Evolutionary conservation across 2,113 vertebrate genomes (phyloP), one percentile per base, ranked within the genome.

Genomic region (Microcebus griseorufus): DNA sequence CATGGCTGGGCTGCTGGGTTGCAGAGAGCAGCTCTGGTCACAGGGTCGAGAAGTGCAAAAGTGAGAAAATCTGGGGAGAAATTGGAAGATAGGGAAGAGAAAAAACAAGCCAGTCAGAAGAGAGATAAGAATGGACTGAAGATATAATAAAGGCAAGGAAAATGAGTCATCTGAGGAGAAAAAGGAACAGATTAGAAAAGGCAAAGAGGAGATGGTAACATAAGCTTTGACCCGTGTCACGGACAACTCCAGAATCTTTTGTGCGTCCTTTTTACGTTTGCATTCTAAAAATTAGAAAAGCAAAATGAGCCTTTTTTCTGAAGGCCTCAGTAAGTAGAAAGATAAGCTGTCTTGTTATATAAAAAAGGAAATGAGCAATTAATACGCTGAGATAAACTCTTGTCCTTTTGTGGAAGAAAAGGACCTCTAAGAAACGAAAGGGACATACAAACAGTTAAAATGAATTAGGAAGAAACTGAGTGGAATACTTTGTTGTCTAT

Each of bases 361-460:
- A 69, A 73, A 83, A 95, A 96, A 92, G 70, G 37, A 87, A 93
- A 72, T 22, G 7, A 91, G 8, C 78, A 83, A 65, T 94, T 95
- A 90, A 34, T 64, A 37, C 53, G 17, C 20, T 79, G 45, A 96
- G 51, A 34, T 72, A 90, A 75, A 16, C 4, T 67, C 32, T 81
- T 29, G 64, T 79, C 45, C 51, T 95, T 98, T 62, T 73, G 53
- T 85, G 83, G 64, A 75, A 95, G 29, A 90, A 85, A 55, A 94
- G 42, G 48, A 92, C 42, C 22, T 72, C 58, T 96, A 48, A 65
- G 84, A 78, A 92, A 97, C 88, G 87, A 91, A 81, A 91, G 53
- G 67, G 29, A 53, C 3, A 10, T 60, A 81, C 53, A 95, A 76
- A 93, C 39, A 25, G 42, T 78, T 97, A 93, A 87, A 76, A 42